Evolutionary conservation across 1,140 invertebrate species (phyloP).

Genomic region (Mactra quadrangularis): DNA sequence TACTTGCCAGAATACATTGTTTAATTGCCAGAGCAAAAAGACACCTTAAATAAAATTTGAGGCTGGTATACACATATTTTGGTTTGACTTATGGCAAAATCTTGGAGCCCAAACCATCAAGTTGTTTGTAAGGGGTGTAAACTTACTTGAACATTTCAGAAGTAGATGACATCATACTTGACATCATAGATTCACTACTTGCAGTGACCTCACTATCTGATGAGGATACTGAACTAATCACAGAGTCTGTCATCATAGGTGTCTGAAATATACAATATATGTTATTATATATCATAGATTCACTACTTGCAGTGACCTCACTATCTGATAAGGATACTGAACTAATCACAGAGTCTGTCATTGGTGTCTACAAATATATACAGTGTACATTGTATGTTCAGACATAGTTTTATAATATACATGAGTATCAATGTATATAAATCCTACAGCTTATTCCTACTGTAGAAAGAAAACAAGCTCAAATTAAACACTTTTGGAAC

Average conservation of each 20-base stretch:
- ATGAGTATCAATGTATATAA: too few species aligned
- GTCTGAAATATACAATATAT: conserved; percentile 48
- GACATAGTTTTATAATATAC: background rate
- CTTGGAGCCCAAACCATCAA: too few species aligned
- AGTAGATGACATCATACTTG: conserved; percentile 75
- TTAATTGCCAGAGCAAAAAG: too few species aligned
- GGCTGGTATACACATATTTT: too few species aligned
- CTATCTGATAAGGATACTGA: conserved; percentile 72
- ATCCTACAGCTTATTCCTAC: too few species aligned
- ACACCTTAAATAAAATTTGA: too few species aligned
- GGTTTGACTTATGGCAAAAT: too few species aligned
- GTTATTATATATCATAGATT: conserved; percentile 74
- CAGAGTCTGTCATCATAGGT: conserved; percentile 73
- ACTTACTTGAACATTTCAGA: conserved; percentile 79
- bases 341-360: conserved; percentile 76
- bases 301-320: conserved; percentile 64
- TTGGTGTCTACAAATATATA: conserved; percentile 63
- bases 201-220: conserved; percentile 70
- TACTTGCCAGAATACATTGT: too few species aligned
- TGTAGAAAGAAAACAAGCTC: too few species aligned
- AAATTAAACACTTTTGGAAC: too few species aligned
- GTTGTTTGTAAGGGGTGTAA: too few species aligned
- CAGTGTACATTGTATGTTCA: background rate
- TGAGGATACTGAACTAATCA: conserved; percentile 73
- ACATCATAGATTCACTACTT: conserved; percentile 70